Conservation (phyloP, 37 sponge, comb jelly and placozoan species). For the Ianthella basta region DNA sequence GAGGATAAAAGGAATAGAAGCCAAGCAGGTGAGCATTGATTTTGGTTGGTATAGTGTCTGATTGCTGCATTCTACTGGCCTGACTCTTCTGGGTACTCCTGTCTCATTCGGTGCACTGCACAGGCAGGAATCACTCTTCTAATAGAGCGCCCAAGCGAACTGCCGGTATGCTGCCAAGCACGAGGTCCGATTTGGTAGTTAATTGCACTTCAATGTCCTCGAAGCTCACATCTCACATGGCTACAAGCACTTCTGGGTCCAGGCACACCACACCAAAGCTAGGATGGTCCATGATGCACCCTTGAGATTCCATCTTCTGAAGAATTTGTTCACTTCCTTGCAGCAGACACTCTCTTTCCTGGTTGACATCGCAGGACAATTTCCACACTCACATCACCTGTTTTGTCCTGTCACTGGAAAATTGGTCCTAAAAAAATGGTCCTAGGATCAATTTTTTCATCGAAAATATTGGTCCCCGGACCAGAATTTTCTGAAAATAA, state of each 20-base stretch:
- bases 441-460: too few relatives aligned
- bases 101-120: not conserved
- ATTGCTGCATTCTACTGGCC: too few relatives aligned
- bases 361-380: not conserved
- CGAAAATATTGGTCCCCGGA: too few relatives aligned
- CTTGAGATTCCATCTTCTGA: not conserved
- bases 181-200: not conserved
- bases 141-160: not conserved
- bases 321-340: not conserved
- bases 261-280: not conserved
- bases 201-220: not conserved
- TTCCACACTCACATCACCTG: not conserved
- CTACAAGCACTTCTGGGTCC: constrained; percentile 2
- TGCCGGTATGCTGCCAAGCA: not conserved
- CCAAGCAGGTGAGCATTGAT: not conserved
- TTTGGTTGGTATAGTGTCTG: too few relatives aligned
- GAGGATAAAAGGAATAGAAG: not conserved
- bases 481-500: too few relatives aligned
- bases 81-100: not conserved
- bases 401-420: too few relatives aligned
- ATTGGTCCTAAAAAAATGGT: too few relatives aligned
- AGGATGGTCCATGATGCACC: not conserved
- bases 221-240: not conserved
- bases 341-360: not conserved
- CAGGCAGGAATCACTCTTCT: constrained; percentile 14